Base-by-base conservation (phyloP, 2,888 invertebrate genomes). In the Dryobota labecula region DNA sequence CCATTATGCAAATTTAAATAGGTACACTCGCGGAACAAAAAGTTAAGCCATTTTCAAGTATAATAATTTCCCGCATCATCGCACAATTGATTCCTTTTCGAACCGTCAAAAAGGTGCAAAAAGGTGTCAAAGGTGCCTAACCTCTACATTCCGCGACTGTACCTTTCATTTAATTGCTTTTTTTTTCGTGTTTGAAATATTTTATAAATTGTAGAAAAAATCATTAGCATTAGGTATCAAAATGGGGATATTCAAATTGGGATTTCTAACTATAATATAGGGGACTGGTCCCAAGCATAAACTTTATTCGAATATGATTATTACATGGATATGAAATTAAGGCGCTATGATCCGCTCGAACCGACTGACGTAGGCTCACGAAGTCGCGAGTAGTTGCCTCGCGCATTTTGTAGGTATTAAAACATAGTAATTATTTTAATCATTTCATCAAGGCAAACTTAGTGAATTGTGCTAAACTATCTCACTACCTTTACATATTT, bases 1-100 rank as follows among this genome's bases (percentile, higher is more conserved):
- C 86, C 82, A 82, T 78, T 79, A 70, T 68, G 67, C 27, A 61
- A 76, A 78, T 76, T 76, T 64, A 57, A 49, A 77, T 58, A 77
- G 49, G 45, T 67, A 68, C 30, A 51, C 1, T 38, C 57, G 30
- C 33, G 24, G 18, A 36, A 49, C 1, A 43, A 24, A 45, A 33
- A 27, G 8, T 30, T 38, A 43, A 49, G 30, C 24, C 8, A 57
- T 47, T 41, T 47, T 33, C n/a, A 54, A 54, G 30, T 18, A 15
- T 15, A 27, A 38, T 51, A 13, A 0, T 36, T 43, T 69, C 20
- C 27, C 18, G 5, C 13, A 51, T 33, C 18, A 33, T 8, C 11
- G 15, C 41, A 43, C 8, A 45, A n/a, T n/a, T 7, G 33, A 18
- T 24, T 24, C 2, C 11, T 38, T 20, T n/a, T 49, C n/a, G 24